Evolutionary conservation across 2,888 invertebrate species (phyloP).

Genomic region (Chymomyza procnemis): DNA sequence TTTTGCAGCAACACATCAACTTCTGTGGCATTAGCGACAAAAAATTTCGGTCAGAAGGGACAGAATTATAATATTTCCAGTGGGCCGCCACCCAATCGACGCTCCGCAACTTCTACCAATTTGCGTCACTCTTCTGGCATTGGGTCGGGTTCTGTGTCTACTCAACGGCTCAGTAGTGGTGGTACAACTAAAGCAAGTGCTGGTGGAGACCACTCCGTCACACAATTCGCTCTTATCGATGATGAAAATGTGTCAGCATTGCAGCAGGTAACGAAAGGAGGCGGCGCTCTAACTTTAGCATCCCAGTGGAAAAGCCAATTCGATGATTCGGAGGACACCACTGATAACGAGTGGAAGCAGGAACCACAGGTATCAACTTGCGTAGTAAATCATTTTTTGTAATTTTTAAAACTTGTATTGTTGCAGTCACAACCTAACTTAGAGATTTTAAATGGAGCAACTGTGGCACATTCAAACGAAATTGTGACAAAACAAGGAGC

Average conservation of each 20-base stretch:
- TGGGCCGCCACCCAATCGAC: slow-evolving; percentile 62
- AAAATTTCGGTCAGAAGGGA: slow-evolving; percentile 31
- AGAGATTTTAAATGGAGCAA: slow-evolving; percentile 60
- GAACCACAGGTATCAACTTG: slow-evolving; percentile 80
- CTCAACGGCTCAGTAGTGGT: slow-evolving; percentile 39
- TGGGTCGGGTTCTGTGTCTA: slow-evolving; percentile 51
- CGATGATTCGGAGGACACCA: slow-evolving; percentile 96
- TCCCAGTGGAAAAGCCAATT: slow-evolving; percentile 98
- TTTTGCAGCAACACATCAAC: background rate
- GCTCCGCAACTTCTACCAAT: slow-evolving; percentile 73
- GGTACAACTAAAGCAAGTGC: slow-evolving; percentile 78
- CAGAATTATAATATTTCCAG: slow-evolving; percentile 33
- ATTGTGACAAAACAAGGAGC: slow-evolving; percentile 24
- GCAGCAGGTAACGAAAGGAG: slow-evolving; percentile 93
- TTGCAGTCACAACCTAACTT: slow-evolving; percentile 77
- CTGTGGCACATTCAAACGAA: slow-evolving; percentile 40
- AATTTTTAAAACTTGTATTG: too few species aligned
- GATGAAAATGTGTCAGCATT: slow-evolving; percentile 94
- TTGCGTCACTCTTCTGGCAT: slow-evolving; percentile 64
- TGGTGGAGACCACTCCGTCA: slow-evolving; percentile 88
- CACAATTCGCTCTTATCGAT: slow-evolving; percentile 94
- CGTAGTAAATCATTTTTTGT: slow-evolving; percentile 44
- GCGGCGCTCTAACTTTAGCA: slow-evolving; percentile 92
- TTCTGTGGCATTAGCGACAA: slow-evolving; percentile 20
- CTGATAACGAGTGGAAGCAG: slow-evolving; percentile 95